Evolutionary conservation across 2,113 vertebrate genomes (phyloP).

Genomic region (Euleptes europaea): DNA sequence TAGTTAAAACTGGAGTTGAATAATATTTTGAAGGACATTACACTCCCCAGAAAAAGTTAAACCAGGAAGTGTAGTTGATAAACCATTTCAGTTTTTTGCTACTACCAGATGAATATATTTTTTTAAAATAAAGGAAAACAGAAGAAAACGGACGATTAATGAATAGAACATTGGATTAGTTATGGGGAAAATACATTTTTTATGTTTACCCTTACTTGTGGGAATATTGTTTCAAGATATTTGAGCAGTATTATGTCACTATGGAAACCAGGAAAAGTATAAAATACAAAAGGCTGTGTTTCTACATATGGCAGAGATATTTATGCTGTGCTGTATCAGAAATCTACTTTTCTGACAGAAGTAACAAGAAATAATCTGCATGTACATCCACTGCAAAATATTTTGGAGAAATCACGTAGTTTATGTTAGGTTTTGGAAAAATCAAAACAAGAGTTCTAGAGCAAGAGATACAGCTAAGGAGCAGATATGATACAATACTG

Average conservation of each 20-base stretch:
- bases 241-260: background rate
- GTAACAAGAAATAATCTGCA: background rate
- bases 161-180: background rate
- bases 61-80: background rate
- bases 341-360: background rate
- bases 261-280: background rate
- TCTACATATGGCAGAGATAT: background rate
- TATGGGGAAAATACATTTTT: background rate
- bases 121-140: background rate
- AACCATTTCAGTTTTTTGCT: background rate
- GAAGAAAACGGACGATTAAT: background rate
- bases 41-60: background rate
- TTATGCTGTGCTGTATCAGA: too few relatives aligned
- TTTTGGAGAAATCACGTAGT: background rate
- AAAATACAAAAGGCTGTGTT: background rate
- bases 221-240: slow-evolving; percentile 14
- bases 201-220: background rate
- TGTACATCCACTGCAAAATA: background rate
- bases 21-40: background rate
- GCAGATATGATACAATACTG: background rate
- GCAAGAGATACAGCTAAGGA: background rate
- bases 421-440: background rate
- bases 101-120: background rate
- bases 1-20: background rate
- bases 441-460: background rate